Evolutionary conservation across 1,140 invertebrate species (phyloP).

Genomic region (Hypothenemus hampei): DNA sequence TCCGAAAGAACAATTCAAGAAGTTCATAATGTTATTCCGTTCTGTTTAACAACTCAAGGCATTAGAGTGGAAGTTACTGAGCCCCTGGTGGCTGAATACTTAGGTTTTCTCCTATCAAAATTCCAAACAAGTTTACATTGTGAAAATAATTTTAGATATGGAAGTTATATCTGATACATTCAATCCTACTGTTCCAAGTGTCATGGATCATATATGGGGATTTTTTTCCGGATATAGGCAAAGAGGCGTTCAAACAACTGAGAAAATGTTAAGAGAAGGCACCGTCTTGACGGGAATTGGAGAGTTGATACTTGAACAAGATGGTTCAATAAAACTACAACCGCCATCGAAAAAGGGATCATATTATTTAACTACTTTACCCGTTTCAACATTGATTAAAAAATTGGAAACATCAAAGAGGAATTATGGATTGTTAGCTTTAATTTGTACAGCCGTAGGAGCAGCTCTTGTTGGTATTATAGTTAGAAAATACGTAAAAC

Average conservation of each 20-base stretch:
- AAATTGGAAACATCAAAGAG: constrained; percentile 62
- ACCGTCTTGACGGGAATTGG: constrained; percentile 71
- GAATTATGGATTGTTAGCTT: constrained; percentile 58
- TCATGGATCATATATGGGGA: constrained; percentile 73
- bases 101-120: constrained; percentile 51
- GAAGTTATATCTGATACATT: constrained; percentile 72
- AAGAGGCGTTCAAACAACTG: constrained; percentile 70
- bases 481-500: constrained; percentile 57
- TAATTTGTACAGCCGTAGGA: constrained; percentile 64
- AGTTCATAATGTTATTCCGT: constrained; percentile 68
- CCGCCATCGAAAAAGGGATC: constrained; percentile 63
- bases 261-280: constrained; percentile 71
- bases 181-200: constrained; percentile 62
- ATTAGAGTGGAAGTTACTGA: constrained; percentile 66
- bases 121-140: not conserved
- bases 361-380: constrained; percentile 63
- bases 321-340: constrained; percentile 58
- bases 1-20: constrained; percentile 69
- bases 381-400: constrained; percentile 45
- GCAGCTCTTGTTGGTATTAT: constrained; percentile 59
- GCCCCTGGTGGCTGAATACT: constrained; percentile 64
- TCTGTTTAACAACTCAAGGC: constrained; percentile 59
- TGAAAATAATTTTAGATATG: constrained; percentile 52
- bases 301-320: constrained; percentile 54
- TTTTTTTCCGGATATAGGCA: constrained; percentile 71